Evolutionary conservation across 2,888 invertebrate species (phyloP), one percentile per base, ranked within the genome.

Genomic region (Lamellibrachia columna): DNA sequence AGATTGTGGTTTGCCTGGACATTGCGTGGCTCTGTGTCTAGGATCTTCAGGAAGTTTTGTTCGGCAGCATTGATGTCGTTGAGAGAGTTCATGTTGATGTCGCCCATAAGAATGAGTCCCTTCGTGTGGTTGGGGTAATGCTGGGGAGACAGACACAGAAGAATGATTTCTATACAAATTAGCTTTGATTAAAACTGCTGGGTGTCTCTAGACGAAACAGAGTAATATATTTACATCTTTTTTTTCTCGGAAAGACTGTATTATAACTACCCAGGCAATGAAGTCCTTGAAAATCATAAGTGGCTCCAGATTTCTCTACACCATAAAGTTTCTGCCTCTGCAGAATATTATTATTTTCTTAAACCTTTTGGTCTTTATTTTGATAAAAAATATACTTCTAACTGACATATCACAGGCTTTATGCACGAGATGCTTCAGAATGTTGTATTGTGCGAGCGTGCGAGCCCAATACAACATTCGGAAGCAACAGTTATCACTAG

Each of bases 61-160:
- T 99, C 99, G 52, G 99, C 99, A 2, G 98, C 98, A 96, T 98
- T 98, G 95, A 99, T 97, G 96, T 99, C 98, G 96, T 99, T 99
- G 95, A 99, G 98, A 94, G 98, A 98, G 96, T 99, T 99, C 94
- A 99, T 98, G 97, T 99, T 99, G 95, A 99, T 98, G 96, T 99
- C 99, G 15, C 99, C 99, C 22, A 99, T 97, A 60, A 99, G 97
- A 95, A 99, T 99, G 93, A 99, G 97, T 90, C 99, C 99, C 97
- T 99, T 99, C 15, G 98, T 98, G 96, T 99, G 99, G 96, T 98
- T 98, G 0, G 99, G 98, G 97, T 99, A 98, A 95, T 98, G 98
- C 94, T 96, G 94, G 60, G 95, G 94, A n/a, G 92, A 53, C 22
- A 53, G 55, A 75, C 15, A 75, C 22, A n/a, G 22, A 22, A 75